Conservation (phyloP, 2,113 vertebrate species). For the Orientallactaga bullata region DNA sequence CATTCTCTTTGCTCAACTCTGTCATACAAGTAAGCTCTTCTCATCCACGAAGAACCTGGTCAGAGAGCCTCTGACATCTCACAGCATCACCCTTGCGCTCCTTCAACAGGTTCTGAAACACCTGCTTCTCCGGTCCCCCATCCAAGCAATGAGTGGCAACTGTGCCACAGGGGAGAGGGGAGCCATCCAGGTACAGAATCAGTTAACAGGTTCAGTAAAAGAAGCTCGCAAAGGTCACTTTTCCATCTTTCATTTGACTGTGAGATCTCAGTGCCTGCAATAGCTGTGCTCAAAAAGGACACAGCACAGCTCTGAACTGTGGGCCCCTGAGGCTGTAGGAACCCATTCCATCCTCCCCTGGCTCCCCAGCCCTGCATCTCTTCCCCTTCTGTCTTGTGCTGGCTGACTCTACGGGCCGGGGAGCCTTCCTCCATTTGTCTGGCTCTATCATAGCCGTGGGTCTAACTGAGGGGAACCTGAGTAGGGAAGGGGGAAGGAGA, state of each 20-base stretch:
- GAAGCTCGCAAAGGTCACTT: background rate
- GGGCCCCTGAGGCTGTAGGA: background rate
- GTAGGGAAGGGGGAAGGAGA: too few species aligned
- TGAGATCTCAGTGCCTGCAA: background rate
- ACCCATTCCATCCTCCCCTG: too few species aligned
- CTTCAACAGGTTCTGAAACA: background rate
- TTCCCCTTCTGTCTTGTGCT: too few species aligned
- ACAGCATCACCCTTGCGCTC: background rate
- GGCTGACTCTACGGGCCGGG: background rate
- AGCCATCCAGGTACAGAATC: background rate
- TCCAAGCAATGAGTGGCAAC: background rate
- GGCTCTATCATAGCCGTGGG: background rate
- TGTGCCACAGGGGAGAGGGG: background rate
- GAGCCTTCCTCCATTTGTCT: background rate
- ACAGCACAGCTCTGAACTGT: background rate
- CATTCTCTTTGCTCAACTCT: background rate
- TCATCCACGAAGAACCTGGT: background rate
- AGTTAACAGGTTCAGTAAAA: background rate
- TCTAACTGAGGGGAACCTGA: conserved; percentile 29
- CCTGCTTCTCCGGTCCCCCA: too few species aligned
- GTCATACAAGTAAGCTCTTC: background rate
- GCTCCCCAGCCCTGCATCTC: too few species aligned
- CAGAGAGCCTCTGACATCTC: background rate
- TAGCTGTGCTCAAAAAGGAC: background rate
- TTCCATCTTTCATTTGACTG: background rate